Evolutionary conservation across 2,113 vertebrate species (phyloP).

Genomic region (Steatornis caripensis): DNA sequence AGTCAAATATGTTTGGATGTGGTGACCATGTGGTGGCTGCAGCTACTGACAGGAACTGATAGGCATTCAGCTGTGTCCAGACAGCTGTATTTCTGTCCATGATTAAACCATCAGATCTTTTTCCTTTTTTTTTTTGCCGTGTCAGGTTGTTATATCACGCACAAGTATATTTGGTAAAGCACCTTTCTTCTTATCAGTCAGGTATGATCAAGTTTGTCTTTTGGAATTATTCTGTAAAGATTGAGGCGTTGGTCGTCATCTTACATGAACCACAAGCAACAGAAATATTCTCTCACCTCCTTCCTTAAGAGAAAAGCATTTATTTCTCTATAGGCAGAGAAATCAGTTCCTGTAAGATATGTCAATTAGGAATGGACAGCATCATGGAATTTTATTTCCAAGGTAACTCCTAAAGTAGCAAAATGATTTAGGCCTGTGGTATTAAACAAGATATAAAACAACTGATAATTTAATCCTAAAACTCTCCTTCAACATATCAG

Average conservation of each 20-base stretch:
- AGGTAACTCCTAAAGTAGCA: not conserved
- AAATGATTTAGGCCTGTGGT: slow-evolving; percentile 14
- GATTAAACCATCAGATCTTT: not conserved
- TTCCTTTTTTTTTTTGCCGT: not conserved
- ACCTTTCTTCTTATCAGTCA: not conserved
- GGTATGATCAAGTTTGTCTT: slow-evolving; percentile 32
- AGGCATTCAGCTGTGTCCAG: not conserved
- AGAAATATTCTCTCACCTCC: not conserved
- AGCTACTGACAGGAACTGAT: not conserved
- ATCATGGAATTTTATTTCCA: slow-evolving; percentile 17
- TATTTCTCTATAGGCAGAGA: not conserved
- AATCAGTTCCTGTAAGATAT: not conserved
- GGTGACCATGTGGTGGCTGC: not conserved
- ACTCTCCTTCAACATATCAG: not conserved
- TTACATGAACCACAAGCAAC: not conserved
- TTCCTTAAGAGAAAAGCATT: not conserved
- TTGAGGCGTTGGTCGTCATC: not conserved
- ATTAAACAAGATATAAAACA: slow-evolving; percentile 32
- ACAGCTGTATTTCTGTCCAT: not conserved
- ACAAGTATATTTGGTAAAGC: not conserved
- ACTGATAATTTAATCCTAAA: not conserved
- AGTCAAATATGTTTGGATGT: not conserved
- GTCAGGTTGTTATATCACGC: not conserved
- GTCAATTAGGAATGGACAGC: slow-evolving; percentile 25
- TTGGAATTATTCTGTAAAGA: slow-evolving; percentile 14